Conservation (phyloP, 2,888 invertebrate species). For the Cheilosia soror region DNA sequence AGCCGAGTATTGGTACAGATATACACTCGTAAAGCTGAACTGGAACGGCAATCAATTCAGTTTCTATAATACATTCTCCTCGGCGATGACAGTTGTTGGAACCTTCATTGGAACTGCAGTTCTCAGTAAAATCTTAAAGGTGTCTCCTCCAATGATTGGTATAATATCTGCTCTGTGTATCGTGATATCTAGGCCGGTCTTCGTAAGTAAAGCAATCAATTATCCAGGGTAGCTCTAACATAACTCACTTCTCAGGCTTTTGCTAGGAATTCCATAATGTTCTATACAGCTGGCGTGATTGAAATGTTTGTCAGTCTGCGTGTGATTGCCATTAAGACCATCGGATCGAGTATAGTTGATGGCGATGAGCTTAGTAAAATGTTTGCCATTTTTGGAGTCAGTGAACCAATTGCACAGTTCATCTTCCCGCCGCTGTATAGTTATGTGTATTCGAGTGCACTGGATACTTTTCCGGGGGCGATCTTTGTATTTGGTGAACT, state of each 20-base stretch:
- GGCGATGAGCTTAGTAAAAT: slow-evolving; percentile 81
- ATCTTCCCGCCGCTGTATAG: slow-evolving; percentile 83
- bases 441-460: slow-evolving; percentile 80
- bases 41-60: slow-evolving; percentile 83
- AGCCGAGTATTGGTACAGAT: slow-evolving; percentile 82
- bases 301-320: slow-evolving; percentile 82
- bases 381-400: slow-evolving; percentile 81
- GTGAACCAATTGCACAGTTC: slow-evolving; percentile 82
- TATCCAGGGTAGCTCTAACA: slow-evolving; percentile 3
- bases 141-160: slow-evolving; percentile 82
- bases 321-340: slow-evolving; percentile 82
- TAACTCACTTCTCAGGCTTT: slow-evolving; percentile 79
- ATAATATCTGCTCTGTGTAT: slow-evolving; percentile 81
- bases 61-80: slow-evolving; percentile 80
- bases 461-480: slow-evolving; percentile 82
- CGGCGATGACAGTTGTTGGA: slow-evolving; percentile 80
- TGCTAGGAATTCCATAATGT: slow-evolving; percentile 79
- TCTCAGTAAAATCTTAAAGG: slow-evolving; percentile 81
- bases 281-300: slow-evolving; percentile 80
- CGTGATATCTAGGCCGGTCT: slow-evolving; percentile 80
- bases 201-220: slow-evolving; percentile 78
- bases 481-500: slow-evolving; percentile 82
- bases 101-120: slow-evolving; percentile 83
- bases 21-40: slow-evolving; percentile 80
- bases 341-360: slow-evolving; percentile 82